Percentiles rank a stretch among this genome's conserved stretches.
Conservation (phyloP, 2,113 vertebrate species). For the Myxocyprinus asiaticus region DNA sequence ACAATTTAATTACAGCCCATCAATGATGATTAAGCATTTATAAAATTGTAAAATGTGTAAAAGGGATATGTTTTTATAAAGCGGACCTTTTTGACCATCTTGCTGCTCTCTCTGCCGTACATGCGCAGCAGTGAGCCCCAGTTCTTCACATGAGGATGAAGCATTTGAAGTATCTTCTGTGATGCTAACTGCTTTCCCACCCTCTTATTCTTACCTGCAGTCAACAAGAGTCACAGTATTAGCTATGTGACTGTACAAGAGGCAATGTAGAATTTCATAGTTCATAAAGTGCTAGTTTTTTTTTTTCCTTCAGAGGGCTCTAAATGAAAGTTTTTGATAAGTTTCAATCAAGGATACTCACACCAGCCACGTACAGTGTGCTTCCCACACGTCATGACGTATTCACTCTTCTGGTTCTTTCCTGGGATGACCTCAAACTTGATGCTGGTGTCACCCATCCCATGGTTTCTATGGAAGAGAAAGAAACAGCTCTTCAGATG, state of each 20-base stretch:
- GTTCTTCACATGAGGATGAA: constrained; percentile 97
- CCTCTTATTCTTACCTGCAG: constrained; percentile 93
- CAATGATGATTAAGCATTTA: too few relatives aligned
- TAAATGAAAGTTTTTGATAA: too few relatives aligned
- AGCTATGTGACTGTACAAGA: too few relatives aligned
- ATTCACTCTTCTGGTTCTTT: constrained; percentile 99
- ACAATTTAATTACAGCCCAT: too few relatives aligned
- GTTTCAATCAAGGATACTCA: constrained; percentile 76
- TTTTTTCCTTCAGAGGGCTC: too few relatives aligned
- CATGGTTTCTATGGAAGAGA: constrained; percentile 87
- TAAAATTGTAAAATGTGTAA: too few relatives aligned
- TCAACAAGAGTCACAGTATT: constrained; percentile 4
- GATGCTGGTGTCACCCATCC: constrained; percentile 98
- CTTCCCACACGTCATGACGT: constrained; percentile 98
- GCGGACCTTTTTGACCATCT: constrained; percentile 96
- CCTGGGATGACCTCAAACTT: constrained; percentile 99
- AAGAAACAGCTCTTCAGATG: constrained; percentile 18
- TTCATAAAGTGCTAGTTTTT: too few relatives aligned
- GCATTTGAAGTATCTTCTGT: constrained; percentile 97
- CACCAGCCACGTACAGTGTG: constrained; percentile 98
- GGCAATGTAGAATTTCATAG: not conserved
- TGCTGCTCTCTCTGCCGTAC: constrained; percentile 96
- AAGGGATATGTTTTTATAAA: not conserved
- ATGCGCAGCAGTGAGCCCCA: constrained; percentile 98
- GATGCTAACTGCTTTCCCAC: constrained; percentile 97